Conservation (phyloP, 2,797 vertebrate genomes). For the Pipistrellus kuhlii region DNA sequence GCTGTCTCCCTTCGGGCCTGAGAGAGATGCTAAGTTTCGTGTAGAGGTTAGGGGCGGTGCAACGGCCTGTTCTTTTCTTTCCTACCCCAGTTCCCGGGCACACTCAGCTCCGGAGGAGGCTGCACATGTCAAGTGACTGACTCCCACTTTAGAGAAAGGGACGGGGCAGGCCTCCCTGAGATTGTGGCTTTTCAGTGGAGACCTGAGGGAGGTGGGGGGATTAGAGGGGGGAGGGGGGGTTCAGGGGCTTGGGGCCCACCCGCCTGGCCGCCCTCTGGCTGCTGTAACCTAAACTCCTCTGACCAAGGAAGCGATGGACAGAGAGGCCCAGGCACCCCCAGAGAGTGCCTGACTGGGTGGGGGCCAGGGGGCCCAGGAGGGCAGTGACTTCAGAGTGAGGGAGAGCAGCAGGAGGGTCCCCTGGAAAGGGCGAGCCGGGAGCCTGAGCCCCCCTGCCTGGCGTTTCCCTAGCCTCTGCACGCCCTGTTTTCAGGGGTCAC, state of each 20-base stretch:
- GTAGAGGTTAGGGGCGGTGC: not conserved
- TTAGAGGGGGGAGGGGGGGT: not conserved
- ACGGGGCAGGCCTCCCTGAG: not conserved
- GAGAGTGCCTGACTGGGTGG: too few relatives aligned
- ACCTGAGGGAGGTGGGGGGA: not conserved
- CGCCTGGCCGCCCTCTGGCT: not conserved
- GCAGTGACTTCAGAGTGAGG: not conserved
- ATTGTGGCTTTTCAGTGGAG: not conserved
- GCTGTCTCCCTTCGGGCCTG: not conserved
- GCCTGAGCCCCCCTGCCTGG: not conserved
- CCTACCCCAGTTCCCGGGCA: not conserved
- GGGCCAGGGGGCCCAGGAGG: not conserved
- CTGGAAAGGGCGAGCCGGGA: not conserved
- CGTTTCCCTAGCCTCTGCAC: not conserved
- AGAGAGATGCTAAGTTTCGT: slow-evolving; percentile 9
- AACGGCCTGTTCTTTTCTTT: not conserved
- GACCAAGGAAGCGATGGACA: not conserved
- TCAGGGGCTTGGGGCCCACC: not conserved
- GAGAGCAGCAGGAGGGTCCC: not conserved
- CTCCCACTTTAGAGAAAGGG: not conserved
- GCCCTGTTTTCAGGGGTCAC: not conserved
- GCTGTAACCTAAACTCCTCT: not conserved
- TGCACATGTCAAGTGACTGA: not conserved
- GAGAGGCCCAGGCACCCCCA: not conserved
- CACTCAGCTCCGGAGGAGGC: not conserved